Conservation (phyloP, 2,113 vertebrate species). For the Halcyon senegalensis region DNA sequence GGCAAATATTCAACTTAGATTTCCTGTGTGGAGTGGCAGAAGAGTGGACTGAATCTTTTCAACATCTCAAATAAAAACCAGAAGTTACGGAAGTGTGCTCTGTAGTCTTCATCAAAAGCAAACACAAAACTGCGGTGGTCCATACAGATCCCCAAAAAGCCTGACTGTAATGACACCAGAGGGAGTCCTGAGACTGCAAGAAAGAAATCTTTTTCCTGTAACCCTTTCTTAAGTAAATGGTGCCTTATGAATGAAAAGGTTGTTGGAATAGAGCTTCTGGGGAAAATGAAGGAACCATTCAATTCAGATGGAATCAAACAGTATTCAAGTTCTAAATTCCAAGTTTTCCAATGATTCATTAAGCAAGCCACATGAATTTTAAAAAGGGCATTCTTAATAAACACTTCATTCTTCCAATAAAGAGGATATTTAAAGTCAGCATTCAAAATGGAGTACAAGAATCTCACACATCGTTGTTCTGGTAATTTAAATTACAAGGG, state of each 20-base stretch:
- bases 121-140: not conserved
- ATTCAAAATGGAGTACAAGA: slow-evolving; percentile 38
- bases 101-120: not conserved
- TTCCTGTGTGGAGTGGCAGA: not conserved
- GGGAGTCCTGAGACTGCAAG: slow-evolving; percentile 67
- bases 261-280: not conserved
- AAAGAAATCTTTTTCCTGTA: not conserved
- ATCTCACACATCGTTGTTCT: not conserved
- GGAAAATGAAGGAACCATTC: not conserved
- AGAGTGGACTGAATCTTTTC: not conserved
- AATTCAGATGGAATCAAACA: not conserved
- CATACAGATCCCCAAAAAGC: not conserved
- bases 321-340: not conserved
- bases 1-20: not conserved
- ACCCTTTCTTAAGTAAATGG: not conserved
- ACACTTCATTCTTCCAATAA: not conserved
- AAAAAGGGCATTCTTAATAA: not conserved
- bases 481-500: not conserved
- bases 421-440: slow-evolving; percentile 30
- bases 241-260: not conserved
- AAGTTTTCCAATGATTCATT: not conserved
- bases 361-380: not conserved
- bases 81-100: not conserved
- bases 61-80: not conserved
- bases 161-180: slow-evolving; percentile 45